Percentiles rank a stretch among this genome's conserved stretches.
Conservation (phyloP, 2,113 vertebrate genomes). For the Rhombomys opimus region DNA sequence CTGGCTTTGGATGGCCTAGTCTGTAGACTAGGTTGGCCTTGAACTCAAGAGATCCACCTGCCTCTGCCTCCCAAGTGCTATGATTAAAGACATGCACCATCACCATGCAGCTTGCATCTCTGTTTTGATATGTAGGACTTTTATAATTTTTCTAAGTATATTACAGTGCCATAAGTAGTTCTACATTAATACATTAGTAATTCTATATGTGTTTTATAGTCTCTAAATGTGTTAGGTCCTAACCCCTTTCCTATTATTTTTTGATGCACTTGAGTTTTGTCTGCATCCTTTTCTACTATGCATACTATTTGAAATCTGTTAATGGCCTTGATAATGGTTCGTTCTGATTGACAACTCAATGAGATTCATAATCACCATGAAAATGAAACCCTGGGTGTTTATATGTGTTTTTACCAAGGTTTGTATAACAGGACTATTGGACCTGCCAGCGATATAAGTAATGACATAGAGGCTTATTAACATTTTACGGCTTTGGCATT, state of each 20-base stretch:
- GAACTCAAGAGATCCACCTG: too few species aligned
- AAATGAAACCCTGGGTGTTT: neutral
- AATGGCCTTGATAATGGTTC: neutral
- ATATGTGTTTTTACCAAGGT: neutral
- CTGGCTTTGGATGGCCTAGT: too few species aligned
- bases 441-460: too few species aligned
- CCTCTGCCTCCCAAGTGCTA: too few species aligned
- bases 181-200: neutral
- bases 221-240: neutral
- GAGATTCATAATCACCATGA: neutral
- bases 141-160: neutral
- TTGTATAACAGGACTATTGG: too few species aligned
- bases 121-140: neutral
- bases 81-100: too few species aligned
- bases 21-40: too few species aligned
- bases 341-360: neutral
- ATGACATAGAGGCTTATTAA: too few species aligned
- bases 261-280: neutral
- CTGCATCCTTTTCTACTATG: neutral
- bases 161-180: neutral
- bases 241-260: constrained; percentile 4
- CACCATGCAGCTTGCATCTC: neutral
- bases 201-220: neutral
- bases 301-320: neutral
- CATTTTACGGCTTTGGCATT: too few species aligned